Evolutionary conservation across 2,888 invertebrate species (phyloP), one percentile per base, ranked within the genome.

Genomic region (Parnassius orleans): DNA sequence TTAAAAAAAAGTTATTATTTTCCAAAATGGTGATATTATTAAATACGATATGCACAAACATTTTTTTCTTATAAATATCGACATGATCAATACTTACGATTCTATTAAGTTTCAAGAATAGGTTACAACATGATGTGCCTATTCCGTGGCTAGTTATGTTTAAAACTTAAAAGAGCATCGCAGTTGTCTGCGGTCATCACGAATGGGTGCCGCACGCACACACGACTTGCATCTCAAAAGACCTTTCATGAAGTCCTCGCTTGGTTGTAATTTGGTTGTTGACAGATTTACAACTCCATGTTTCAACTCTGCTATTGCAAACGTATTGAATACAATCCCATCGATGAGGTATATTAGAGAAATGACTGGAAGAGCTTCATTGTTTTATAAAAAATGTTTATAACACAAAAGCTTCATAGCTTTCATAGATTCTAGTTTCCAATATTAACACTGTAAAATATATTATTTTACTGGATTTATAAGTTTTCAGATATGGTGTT

Each of bases 221-320:
- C 79, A 77, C 74, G 76, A 76, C 69, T 73, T 67, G 64, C 66
- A 66, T 68, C 67, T 73, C 71, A 71, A 67, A 66, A 57, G 69
- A 66, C 68, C 66, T 68, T 77, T 74, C 75, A 75, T 78, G 76
- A 71, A 72, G 72, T 72, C 68, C 67, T 74, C 72, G 71, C 70
- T 73, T 74, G 75, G 76, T 72, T 77, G 80, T 83, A 80, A 84
- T 86, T 84, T 85, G 81, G 76, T 55, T 79, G 81, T 74, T 79
- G 87, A 86, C 84, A 87, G 84, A 84, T 87, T 87, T 87, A 87
- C 84, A 78, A 75, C 81, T 71, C 66, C 75, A 74, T 73, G 75
- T 73, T 72, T 72, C 72, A 71, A 70, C 68, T 66, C 66, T 65
- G 60, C 65, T 68, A 46, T 64, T 54, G 57, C 54, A 61, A 65